Evolutionary conservation across 2,113 vertebrate species (phyloP).

Genomic region (Neogobius melanostomus): DNA sequence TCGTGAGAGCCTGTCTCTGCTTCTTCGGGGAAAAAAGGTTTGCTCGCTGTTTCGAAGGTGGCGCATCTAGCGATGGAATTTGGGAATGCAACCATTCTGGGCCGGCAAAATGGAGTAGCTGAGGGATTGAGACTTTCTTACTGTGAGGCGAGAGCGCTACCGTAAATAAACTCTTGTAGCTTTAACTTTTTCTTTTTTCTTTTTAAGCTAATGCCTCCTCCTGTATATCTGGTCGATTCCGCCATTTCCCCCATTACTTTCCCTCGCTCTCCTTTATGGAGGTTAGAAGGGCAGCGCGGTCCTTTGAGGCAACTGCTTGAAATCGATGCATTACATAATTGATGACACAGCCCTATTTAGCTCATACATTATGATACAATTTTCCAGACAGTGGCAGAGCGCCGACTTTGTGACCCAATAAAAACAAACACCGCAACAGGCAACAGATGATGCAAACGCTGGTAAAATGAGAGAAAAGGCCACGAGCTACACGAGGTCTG

Average conservation of each 20-base stretch:
- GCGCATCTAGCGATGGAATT: too few relatives aligned
- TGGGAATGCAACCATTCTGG: too few relatives aligned
- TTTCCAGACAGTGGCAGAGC: background rate
- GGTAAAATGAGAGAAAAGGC: background rate
- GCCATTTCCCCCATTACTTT: background rate
- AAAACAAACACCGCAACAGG: background rate
- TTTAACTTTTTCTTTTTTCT: too few relatives aligned
- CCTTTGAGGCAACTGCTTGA: background rate
- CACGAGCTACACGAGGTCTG: background rate
- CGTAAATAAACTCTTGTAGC: too few relatives aligned
- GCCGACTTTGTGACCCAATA: background rate
- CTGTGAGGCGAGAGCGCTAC: too few relatives aligned
- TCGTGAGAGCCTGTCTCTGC: too few relatives aligned
- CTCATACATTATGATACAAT: background rate
- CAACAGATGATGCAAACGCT: background rate
- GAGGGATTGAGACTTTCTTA: too few relatives aligned
- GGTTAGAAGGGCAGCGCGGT: background rate
- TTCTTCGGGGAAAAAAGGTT: too few relatives aligned
- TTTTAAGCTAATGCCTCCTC: too few relatives aligned
- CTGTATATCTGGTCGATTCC: too few relatives aligned
- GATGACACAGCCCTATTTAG: background rate
- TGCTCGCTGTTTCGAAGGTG: too few relatives aligned
- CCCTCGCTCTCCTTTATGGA: background rate
- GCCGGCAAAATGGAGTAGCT: too few relatives aligned
- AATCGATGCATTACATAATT: background rate